phyloP scores from a whole-genome alignment of 1,140 invertebrate genomes.

The Halesus radiatus region DNA sequence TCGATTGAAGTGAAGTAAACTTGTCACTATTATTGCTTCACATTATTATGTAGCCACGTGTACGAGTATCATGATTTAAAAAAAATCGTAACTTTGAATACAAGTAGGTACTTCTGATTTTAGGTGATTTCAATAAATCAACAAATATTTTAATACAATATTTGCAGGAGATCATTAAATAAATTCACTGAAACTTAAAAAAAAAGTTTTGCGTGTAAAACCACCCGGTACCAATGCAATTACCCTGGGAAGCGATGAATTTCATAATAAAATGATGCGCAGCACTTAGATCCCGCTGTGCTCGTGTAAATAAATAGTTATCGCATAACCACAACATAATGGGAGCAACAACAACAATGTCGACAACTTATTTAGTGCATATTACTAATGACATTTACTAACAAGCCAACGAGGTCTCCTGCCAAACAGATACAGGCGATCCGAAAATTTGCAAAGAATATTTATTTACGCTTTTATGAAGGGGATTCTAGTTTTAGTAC shows the following conservation, averaged over 20 bases:
- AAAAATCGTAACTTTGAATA: no score
- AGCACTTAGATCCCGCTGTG: background rate
- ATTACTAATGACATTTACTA: background rate
- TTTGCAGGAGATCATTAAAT: background rate
- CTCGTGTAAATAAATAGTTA: background rate
- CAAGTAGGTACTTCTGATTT: no score
- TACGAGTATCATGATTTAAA: no score
- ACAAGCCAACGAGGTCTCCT: background rate
- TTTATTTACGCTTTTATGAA: no score
- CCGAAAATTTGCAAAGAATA: background rate
- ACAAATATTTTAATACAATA: no score
- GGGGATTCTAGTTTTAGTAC: no score
- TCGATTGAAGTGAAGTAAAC: no score
- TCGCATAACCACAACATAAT: background rate
- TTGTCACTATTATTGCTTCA: no score
- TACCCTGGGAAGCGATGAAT: background rate
- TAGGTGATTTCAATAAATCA: no score
- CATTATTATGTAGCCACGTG: no score
- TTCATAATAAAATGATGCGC: slow-evolving; percentile 9
- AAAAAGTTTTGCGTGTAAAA: background rate
- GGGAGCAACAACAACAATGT: background rate
- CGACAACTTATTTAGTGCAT: slow-evolving; percentile 1
- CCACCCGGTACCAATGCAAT: background rate
- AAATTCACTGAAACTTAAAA: background rate
- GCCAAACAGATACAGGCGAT: background rate